Percentiles rank a stretch among this genome's conserved stretches.
Evolutionary conservation across 1,140 invertebrate genomes (phyloP).

Genomic region (Ladona fulva): DNA sequence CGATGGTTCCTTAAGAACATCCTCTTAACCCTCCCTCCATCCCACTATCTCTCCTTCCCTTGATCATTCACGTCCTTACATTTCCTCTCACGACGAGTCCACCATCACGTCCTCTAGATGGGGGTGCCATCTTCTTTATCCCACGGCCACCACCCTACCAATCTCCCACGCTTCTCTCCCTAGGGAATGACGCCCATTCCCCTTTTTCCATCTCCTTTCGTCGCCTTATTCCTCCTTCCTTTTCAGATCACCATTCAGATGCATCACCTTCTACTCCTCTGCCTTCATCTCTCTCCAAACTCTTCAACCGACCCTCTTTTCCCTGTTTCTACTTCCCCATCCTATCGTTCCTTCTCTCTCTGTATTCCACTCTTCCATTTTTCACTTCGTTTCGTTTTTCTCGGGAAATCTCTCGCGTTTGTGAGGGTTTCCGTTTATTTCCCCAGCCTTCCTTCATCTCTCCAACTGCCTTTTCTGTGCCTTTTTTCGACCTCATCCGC

Average conservation of each 20-base stretch:
- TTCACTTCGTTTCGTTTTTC: too few species aligned
- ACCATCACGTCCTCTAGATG: background rate
- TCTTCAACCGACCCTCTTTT: background rate
- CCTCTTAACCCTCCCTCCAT: background rate
- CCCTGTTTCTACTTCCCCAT: background rate
- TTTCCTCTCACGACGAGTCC: background rate
- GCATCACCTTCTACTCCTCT: background rate
- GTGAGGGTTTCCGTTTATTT: background rate
- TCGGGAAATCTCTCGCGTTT: too few species aligned
- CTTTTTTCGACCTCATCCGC: too few species aligned
- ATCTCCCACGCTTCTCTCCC: background rate
- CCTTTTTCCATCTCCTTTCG: background rate
- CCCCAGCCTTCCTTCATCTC: background rate
- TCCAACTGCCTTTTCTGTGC: background rate
- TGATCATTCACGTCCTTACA: background rate
- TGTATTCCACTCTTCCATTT: too few species aligned
- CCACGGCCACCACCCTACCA: background rate
- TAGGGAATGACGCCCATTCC: background rate
- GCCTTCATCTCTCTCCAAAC: too few species aligned
- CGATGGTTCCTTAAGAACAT: conserved; percentile 1
- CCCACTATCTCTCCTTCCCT: background rate
- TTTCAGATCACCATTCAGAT: background rate
- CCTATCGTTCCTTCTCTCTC: too few species aligned
- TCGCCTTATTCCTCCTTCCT: background rate
- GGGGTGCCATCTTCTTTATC: background rate